Evolutionary conservation across 2,797 vertebrate genomes (phyloP).

Genomic region (Luscinia megarhynchos): DNA sequence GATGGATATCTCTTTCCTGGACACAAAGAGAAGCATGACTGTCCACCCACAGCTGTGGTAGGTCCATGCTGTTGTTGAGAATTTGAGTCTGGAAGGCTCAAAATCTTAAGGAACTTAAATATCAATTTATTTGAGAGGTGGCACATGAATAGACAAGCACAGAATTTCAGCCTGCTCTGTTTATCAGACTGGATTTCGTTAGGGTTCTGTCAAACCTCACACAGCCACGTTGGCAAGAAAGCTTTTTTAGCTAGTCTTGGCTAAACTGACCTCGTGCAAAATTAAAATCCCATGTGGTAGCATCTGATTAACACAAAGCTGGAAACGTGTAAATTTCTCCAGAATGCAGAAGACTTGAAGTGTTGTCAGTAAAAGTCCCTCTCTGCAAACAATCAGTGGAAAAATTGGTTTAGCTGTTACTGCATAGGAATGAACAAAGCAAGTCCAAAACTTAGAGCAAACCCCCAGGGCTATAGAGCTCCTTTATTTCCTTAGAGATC

Average conservation of each 20-base stretch:
- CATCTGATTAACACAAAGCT: neutral
- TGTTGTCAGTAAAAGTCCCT: neutral
- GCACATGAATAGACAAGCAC: accelerated
- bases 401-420: neutral
- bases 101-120: neutral
- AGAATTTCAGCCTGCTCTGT: neutral
- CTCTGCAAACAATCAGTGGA: neutral
- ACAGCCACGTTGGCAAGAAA: neutral
- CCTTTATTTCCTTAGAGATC: neutral
- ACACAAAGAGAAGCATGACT: neutral
- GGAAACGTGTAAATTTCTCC: neutral
- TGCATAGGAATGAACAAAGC: neutral
- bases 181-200: neutral
- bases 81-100: neutral
- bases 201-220: neutral
- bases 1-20: neutral
- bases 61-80: neutral
- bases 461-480: neutral
- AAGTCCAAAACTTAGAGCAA: neutral
- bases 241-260: neutral
- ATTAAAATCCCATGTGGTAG: neutral
- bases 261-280: neutral
- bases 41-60: neutral
- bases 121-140: neutral
- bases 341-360: neutral